Evolutionary conservation across 2,113 vertebrate genomes (phyloP).

Genomic region (Aix galericulata): DNA sequence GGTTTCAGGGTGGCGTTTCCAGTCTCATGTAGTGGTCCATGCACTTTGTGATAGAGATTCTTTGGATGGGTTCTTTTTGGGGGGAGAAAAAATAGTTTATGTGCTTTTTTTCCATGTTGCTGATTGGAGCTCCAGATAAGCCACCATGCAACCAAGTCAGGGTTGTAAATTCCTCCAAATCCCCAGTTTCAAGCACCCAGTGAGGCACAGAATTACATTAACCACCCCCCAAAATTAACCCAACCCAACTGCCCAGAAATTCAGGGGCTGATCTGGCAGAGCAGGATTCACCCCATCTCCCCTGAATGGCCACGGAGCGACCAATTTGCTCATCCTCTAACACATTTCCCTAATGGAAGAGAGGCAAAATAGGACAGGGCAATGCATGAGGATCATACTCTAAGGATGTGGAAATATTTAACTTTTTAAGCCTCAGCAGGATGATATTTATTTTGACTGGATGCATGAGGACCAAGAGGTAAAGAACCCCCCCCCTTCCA

Average conservation of each 20-base stretch:
- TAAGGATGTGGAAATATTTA: neutral
- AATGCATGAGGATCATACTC: neutral
- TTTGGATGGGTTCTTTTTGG: neutral
- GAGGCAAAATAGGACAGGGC: neutral
- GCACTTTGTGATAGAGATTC: neutral
- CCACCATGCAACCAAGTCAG: neutral
- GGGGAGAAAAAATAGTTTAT: no score
- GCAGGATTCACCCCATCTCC: neutral
- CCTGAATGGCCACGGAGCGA: neutral
- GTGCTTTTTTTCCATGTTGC: neutral
- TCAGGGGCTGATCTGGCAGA: neutral
- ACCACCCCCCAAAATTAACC: no score
- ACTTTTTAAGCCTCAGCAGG: neutral
- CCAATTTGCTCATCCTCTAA: neutral
- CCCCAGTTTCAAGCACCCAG: neutral
- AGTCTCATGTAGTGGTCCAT: neutral
- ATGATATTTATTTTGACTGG: neutral
- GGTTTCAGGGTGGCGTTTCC: neutral
- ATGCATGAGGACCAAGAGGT: neutral
- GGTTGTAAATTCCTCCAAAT: neutral
- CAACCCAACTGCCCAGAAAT: neutral
- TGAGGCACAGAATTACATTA: neutral
- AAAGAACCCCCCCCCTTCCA: neutral
- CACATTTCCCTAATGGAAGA: neutral
- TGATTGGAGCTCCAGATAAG: neutral